Evolutionary conservation across 2,888 invertebrate species (phyloP), one percentile per base, ranked within the genome.

Genomic region (Hipparchia semele): DNA sequence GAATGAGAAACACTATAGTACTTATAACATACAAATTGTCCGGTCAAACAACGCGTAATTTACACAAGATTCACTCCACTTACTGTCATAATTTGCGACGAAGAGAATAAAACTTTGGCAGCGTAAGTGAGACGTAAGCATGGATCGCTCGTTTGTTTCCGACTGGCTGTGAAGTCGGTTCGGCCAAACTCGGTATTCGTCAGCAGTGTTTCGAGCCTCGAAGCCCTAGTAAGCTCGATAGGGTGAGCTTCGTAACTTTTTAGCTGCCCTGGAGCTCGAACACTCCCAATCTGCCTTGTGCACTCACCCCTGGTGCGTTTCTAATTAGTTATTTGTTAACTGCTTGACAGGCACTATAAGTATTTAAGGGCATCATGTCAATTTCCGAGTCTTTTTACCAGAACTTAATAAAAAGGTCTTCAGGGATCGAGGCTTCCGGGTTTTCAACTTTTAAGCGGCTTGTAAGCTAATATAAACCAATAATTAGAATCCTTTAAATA

Each of bases 21-120:
- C 61, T 59, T 64, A 45, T 75, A 70, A 39, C 68, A 53, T 69
- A 69, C 53, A 71, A 58, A 82, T 51, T 23, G 59, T 68, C 49
- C 77, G 74, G 79, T 84, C 78, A 81, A 79, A 74, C 78, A 79
- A 79, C 76, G 77, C 75, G 78, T 82, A 78, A 74, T 81, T 81
- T 70, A 75, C 79, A 83, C 83, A 80, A 85, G 81, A 85, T 88
- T 87, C 90, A 93, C 91, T 90, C 81, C 90, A 90, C 89, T 89
- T 87, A 80, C 84, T 86, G 90, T 90, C 88, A 90, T 88, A 89
- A 84, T 81, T 80, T 86, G 85, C 86, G 89, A 88, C 88, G 89
- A 88, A 86, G 88, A 87, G 87, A 88, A 88, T 87, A 89, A 83
- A 88, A 82, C 81, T 77, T 76, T 79, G 75, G 76, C 75, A 75